phyloP scores from a whole-genome alignment of 2,888 invertebrate species.

The Erpobdella octoculata region DNA sequence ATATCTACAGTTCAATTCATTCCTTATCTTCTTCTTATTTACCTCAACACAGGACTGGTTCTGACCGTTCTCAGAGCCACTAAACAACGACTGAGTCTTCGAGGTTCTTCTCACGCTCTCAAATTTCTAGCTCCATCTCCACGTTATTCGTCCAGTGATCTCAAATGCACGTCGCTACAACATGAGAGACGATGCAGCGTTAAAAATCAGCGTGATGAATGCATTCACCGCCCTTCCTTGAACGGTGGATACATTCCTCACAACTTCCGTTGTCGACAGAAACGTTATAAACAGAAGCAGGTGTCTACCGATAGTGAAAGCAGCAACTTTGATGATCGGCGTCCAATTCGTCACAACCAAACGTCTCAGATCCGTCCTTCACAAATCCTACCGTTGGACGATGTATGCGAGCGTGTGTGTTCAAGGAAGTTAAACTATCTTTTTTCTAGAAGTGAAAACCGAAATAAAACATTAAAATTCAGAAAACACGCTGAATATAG shows the following conservation, averaged over 20 bases:
- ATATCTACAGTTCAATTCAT: slow-evolving; percentile 42
- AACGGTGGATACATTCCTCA: neutral
- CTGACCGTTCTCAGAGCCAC: slow-evolving; percentile 11
- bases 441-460: neutral
- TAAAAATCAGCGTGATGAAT: neutral
- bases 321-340: neutral
- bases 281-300: neutral
- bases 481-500: no score
- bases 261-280: neutral
- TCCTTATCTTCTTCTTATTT: slow-evolving; percentile 41
- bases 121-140: neutral
- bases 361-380: slow-evolving; percentile 1
- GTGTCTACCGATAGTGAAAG: neutral
- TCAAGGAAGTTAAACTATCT: no score
- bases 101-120: neutral
- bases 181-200: neutral
- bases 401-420: no score
- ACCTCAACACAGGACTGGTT: slow-evolving; percentile 41
- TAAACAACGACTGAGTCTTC: neutral
- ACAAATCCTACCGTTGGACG: no score
- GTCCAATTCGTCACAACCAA: neutral
- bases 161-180: no score
- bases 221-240: no score
- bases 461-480: neutral
- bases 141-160: neutral